Evolutionary conservation across 2,888 invertebrate species (phyloP).

Genomic region (Palloptera scutellata): DNA sequence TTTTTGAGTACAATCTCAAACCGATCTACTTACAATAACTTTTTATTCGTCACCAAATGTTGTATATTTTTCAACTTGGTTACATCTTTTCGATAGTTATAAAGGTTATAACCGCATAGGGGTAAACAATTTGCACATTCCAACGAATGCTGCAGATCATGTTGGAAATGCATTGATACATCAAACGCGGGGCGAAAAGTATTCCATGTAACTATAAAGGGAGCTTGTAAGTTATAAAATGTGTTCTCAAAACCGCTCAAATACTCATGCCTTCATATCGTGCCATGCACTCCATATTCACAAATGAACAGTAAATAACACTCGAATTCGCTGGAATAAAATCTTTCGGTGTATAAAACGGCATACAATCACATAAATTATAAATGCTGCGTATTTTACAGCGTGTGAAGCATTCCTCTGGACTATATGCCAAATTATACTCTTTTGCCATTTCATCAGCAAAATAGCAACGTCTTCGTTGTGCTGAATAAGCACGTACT

Average conservation of each 20-base stretch:
- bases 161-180: slow-evolving; percentile 23
- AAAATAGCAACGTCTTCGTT: slow-evolving; percentile 51
- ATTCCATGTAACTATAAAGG: slow-evolving; percentile 42
- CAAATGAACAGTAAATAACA: slow-evolving; percentile 46
- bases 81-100: slow-evolving; percentile 41
- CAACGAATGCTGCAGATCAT: slow-evolving; percentile 38
- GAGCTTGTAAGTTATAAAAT: slow-evolving; percentile 17
- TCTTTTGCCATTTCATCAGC: slow-evolving; percentile 40
- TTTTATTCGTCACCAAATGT: neutral
- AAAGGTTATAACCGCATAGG: slow-evolving; percentile 47
- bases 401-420: slow-evolving; percentile 47
- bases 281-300: slow-evolving; percentile 48
- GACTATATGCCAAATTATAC: slow-evolving; percentile 37
- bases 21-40: slow-evolving; percentile 41
- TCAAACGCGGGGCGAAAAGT: slow-evolving; percentile 30
- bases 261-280: slow-evolving; percentile 45
- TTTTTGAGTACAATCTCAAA: neutral
- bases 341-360: slow-evolving; percentile 43
- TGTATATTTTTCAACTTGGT: slow-evolving; percentile 23
- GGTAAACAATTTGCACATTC: slow-evolving; percentile 49
- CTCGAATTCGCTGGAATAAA: slow-evolving; percentile 25
- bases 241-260: neutral
- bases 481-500: slow-evolving; percentile 38
- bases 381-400: slow-evolving; percentile 46
- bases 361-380: slow-evolving; percentile 50